Base-by-base conservation (phyloP, 1,140 invertebrate genomes). In the Drosophila bifasciata region DNA sequence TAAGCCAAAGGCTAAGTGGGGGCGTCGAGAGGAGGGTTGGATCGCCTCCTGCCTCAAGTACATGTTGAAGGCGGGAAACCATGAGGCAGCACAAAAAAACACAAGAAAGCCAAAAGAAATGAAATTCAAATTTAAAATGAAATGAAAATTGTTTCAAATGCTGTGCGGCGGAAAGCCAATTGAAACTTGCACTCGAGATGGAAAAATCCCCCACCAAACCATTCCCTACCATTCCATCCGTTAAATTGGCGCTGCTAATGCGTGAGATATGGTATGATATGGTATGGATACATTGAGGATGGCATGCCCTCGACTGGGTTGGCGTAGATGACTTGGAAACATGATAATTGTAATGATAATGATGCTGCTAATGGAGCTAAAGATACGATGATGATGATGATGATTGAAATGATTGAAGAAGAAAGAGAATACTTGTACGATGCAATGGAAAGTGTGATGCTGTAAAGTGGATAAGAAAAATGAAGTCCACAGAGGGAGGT, bases 121-220 rank as follows among this genome's bases (percentile, higher is more conserved):
- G 53, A 32, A 56, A 69, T 81, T 50, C 52, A 56, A 74, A 68
- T 51, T 51, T 43, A 44, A 73, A 86, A 76, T 71, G 70, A 64
- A 79, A 62, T 61, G 70, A 75, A 62, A 73, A 57, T 57, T 39
- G 50, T 68, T 39, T 39, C 55, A 48, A 59, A 55, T 32, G 46
- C 28, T 17, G 40, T 51, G 45, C 16, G 28, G 62, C 62, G 62
- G 56, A 79, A 72, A 66, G 28, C 53, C 55, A 76, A 85, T 81
- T 68, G 79, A 81, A 83, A 84, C 64, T 68, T 68, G 77, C 81
- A 80, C 77, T 79, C 67, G 57, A 70, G 48, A 63, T 17, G 19
- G 11, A 13, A 36, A 51, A 21, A 17, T 2, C 13, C 21, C 13
- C n/a, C n/a, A n/a, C n/a, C 39, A 53, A 21, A 36, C 44, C 50